Percentiles rank a stretch among this genome's conserved stretches.
phyloP scores from a whole-genome alignment of 2,113 vertebrate species.

The Panurus biarmicus region DNA sequence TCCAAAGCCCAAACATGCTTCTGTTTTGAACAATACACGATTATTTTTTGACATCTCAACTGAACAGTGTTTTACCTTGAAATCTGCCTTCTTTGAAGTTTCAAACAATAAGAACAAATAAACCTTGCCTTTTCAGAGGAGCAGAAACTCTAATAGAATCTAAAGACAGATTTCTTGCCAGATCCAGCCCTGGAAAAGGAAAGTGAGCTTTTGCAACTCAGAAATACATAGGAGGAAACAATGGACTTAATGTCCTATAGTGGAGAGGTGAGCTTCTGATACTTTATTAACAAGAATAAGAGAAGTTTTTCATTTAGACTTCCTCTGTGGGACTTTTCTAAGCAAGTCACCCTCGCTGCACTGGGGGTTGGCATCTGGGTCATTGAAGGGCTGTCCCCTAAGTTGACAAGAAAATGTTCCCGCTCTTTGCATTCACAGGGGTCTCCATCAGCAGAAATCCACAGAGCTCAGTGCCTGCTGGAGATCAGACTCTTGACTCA shows the following conservation, averaged over 20 bases:
- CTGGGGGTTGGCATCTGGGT: neutral
- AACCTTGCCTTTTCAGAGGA: neutral
- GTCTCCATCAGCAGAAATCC: neutral
- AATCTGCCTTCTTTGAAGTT: neutral
- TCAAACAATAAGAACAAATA: neutral
- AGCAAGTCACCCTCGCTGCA: neutral
- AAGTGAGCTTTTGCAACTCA: neutral
- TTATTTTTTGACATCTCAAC: neutral
- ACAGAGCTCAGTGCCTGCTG: neutral
- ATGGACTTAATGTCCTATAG: neutral
- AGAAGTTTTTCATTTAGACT: neutral
- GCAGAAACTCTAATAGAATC: neutral
- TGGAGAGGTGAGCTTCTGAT: neutral
- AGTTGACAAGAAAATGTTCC: accelerated
- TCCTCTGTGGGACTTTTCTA: neutral
- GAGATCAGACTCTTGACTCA: neutral
- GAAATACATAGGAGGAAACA: neutral
- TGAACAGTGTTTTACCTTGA: neutral
- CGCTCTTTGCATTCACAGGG: neutral
- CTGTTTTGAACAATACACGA: neutral
- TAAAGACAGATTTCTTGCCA: neutral
- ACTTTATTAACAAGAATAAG: neutral
- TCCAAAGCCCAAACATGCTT: neutral
- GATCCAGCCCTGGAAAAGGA: neutral
- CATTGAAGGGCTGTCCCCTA: neutral